Evolutionary conservation across 2,113 vertebrate species (phyloP), one percentile per base, ranked within the genome.

Genomic region (Rattus norvegicus): DNA sequence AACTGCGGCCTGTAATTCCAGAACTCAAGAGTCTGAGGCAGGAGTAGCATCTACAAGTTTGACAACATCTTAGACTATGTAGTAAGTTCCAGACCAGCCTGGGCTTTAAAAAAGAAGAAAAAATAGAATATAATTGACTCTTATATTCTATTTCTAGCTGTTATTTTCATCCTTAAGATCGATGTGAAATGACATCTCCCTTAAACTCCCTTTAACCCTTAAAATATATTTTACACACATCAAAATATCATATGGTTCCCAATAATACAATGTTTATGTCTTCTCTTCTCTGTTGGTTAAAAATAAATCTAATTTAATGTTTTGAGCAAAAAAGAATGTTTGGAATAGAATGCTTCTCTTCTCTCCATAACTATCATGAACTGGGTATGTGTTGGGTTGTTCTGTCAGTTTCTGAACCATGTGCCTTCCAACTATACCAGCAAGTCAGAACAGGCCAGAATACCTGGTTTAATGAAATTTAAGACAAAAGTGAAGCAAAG

Each of bases 101-200:
- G 7, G 61, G 26, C 59, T 65, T 39, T 36, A 69, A 69, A 69
- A 10, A 63, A 28, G 7, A 59, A 6, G 10, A 43, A 36, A 43
- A 9, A n/a, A 39, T n/a, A 13, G 13, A 84, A 43, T 84, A 9
- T 43, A 61, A 61, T 49, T 10, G 0, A n/a, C 13, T 56, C 33
- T 54, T 81, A 22, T 13, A n/a, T n/a, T 59, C 10, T 59, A n/a
- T 59, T 56, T 59, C 36, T 81, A 89, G 7, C 13, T 24, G 63
- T 43, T 91, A 49, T 47, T 92, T 90, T 43, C 17, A 88, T 72
- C 28, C 88, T 93, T 88, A 89, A 73, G n/a, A 93, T 61, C 2
- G 63, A 92, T 63, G 1, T 95, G 26, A 94, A 95, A 92, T 76
- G 36, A n/a, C 5, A 12, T 54, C 33, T 72, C n/a, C 9, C 43